Base-by-base conservation (phyloP, 1,140 invertebrate species). In the Drosophila elegans region DNA sequence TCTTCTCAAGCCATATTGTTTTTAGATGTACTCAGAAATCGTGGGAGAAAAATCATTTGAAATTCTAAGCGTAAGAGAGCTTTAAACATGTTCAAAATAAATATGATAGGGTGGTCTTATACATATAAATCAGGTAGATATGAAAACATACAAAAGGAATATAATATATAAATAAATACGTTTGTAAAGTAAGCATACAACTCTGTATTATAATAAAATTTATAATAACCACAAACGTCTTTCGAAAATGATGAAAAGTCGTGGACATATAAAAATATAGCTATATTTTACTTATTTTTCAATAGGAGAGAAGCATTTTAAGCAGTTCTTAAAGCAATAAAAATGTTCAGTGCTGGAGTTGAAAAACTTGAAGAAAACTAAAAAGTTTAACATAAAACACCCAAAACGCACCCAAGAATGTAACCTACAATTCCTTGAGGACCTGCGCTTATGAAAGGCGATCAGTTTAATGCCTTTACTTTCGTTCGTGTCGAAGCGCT, bases 391-490 rank as follows among this genome's bases (percentile, higher is more conserved):
- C n/a, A 29, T 27, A 61, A 36, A 57, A 69, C 59, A 62, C 2
- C 12, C 49, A 44, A 79, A 49, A 45, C 34, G 21, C 51, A 27
- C 25, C 21, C 51, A 73, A 36, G 12, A 51, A 13, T 68, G 39
- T 67, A 11, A n/a, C 9, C 27, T 27, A 38, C 3, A 36, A 13
- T 68, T 27, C 44, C 48, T 55, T 36, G 44, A 51, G 67, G 67
- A 60, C 60, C 45, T 52, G 25, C 60, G 64, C 55, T 81, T 77
- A 57, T 64, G 45, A 63, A 51, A 48, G 55, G 67, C 67, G 61
- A 74, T 81, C 80, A 56, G 51, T 66, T 79, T 55, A 82, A 78
- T 82, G 39, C 46, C 63, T 71, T 63, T 55, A 36, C 48, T 13
- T 34, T 51, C 60, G 60, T 54, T 61, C 36, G 45, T 48, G 44